A percentile compares a stretch with the other conserved stretches of the same genome.
Conservation (phyloP, 2,113 vertebrate genomes). For the Rostratula benghalensis region DNA sequence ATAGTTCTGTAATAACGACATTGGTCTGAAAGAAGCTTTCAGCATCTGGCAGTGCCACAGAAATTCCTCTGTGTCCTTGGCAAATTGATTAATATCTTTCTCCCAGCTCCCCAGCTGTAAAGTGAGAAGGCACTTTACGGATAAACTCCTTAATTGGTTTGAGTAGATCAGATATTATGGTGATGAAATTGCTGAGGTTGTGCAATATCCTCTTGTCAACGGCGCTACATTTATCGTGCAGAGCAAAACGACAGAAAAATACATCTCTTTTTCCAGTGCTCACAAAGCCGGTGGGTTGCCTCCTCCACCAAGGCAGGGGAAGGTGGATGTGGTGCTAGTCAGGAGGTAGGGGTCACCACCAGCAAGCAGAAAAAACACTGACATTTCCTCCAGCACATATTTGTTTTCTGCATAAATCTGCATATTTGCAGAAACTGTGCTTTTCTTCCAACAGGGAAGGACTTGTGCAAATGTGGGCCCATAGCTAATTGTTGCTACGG, state of each 20-base stretch:
- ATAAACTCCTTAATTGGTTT: neutral
- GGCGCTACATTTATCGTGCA: neutral
- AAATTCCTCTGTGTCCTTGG: neutral
- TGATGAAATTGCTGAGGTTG: neutral
- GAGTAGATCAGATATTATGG: neutral
- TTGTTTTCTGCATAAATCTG: neutral
- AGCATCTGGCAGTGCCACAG: neutral
- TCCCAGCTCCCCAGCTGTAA: neutral
- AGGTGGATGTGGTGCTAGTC: neutral
- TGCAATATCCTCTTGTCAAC: conserved; percentile 11
- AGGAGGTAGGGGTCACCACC: neutral
- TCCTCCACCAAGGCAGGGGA: neutral
- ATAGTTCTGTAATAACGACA: neutral
- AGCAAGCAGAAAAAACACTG: neutral
- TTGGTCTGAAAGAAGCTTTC: neutral
- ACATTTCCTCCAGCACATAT: neutral
- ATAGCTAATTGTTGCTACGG: conserved; percentile 34
- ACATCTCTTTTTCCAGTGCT: neutral
- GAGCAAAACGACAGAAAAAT: neutral
- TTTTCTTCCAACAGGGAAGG: neutral
- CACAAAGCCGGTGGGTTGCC: neutral
- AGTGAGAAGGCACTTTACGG: neutral
- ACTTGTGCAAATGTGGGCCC: neutral
- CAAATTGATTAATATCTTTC: neutral
- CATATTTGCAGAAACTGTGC: neutral